These are phyloP conservation scores for Sandelia bainsii DNA, from an alignment of 2,797 vertebrate genomes.

Conservation along the genomic window DNA sequence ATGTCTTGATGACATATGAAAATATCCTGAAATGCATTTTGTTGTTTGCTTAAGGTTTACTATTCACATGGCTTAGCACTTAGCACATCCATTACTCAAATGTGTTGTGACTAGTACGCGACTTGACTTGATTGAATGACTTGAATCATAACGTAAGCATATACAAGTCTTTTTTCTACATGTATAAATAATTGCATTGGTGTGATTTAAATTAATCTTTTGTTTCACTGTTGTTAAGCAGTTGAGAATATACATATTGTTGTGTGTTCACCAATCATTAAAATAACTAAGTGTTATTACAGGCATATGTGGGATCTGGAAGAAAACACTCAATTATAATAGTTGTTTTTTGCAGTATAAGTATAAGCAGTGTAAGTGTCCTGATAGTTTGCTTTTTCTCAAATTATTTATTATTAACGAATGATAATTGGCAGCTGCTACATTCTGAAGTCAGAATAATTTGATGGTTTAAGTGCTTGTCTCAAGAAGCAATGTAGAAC, in stretches of 20 bases:
- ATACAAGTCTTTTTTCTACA: neutral
- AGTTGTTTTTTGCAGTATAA: no score
- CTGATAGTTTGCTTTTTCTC: neutral
- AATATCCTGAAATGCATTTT: neutral
- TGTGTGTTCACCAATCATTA: neutral
- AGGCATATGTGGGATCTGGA: neutral
- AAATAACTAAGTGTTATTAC: neutral
- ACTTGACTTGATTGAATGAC: no score
- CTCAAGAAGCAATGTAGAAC: neutral
- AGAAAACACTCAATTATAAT: no score
- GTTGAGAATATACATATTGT: neutral
- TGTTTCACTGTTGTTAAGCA: neutral
- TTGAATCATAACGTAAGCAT: neutral
- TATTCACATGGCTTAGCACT: neutral
- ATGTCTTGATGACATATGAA: neutral
- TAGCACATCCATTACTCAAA: no score
- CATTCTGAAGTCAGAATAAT: neutral
- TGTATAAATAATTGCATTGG: neutral
- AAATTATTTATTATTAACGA: neutral
- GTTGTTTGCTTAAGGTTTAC: slow-evolving; percentile 6
- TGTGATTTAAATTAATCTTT: neutral
- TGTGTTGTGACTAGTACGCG: neutral
- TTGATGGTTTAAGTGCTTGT: neutral
- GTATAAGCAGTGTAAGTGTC: no score
- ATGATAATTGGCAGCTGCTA: neutral